Evolutionary conservation across 2,888 invertebrate genomes (phyloP).

Genomic region (Epistrophe eligans): DNA sequence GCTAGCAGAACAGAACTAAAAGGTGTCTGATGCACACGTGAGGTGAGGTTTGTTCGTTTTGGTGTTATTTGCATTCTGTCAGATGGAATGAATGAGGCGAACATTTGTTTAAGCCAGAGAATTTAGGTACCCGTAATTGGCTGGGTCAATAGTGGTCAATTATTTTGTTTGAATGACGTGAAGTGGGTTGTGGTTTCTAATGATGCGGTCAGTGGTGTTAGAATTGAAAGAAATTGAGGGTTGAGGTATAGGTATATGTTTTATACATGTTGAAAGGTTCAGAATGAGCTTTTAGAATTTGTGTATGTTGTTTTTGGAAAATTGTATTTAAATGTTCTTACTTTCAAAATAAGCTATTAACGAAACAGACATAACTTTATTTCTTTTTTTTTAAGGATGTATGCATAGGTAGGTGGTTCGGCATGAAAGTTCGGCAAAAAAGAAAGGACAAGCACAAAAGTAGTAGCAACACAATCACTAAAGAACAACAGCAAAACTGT

Average conservation of each 20-base stretch:
- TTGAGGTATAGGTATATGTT: neutral
- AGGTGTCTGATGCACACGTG: slow-evolving; percentile 29
- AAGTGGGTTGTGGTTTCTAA: slow-evolving; percentile 24
- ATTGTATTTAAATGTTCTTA: no score
- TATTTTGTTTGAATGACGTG: slow-evolving; percentile 53
- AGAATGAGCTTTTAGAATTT: neutral
- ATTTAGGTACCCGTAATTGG: slow-evolving; percentile 69
- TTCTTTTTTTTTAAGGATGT: no score
- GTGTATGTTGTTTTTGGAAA: no score
- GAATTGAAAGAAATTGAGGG: slow-evolving; percentile 36
- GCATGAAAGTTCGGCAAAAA: no score
- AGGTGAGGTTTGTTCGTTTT: slow-evolving; percentile 50
- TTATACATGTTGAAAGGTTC: neutral
- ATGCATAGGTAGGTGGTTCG: no score
- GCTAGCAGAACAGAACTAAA: neutral
- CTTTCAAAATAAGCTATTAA: no score
- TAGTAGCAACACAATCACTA: no score
- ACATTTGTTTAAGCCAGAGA: slow-evolving; percentile 64
- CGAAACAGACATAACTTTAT: no score
- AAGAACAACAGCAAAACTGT: no score
- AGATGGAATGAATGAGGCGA: slow-evolving; percentile 49
- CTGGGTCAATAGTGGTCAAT: slow-evolving; percentile 67
- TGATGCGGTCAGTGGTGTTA: slow-evolving; percentile 55
- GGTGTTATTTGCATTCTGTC: slow-evolving; percentile 68
- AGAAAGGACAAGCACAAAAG: no score